These are phyloP conservation scores for Ophraella communa DNA, from an alignment of 2,888 invertebrate genomes.

Conservation along the genomic window DNA sequence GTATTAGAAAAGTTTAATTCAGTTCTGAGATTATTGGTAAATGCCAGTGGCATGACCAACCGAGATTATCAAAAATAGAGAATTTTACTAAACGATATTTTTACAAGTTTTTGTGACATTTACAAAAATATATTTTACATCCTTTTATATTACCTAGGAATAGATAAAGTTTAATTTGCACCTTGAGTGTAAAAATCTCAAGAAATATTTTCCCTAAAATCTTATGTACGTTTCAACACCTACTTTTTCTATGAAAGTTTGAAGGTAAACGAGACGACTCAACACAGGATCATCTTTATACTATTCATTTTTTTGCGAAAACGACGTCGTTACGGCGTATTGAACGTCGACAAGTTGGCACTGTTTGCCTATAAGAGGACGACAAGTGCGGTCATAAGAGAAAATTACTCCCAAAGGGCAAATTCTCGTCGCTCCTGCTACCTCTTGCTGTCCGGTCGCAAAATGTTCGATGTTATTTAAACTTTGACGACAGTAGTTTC, in stretches of 20 bases:
- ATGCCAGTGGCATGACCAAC: neutral
- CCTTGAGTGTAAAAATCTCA: too few species aligned
- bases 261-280: neutral
- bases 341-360: constrained; percentile 23
- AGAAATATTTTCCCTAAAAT: neutral
- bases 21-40: neutral
- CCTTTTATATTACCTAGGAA: too few species aligned
- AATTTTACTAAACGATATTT: too few species aligned
- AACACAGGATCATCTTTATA: constrained; percentile 4
- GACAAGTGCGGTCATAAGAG: constrained; percentile 37
- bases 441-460: constrained; percentile 18
- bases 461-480: neutral
- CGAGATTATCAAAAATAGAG: neutral
- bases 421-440: constrained; percentile 25
- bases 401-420: constrained; percentile 32
- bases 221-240: neutral
- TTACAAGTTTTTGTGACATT: too few species aligned
- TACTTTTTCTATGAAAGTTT: neutral
- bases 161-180: too few species aligned
- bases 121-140: too few species aligned
- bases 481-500: neutral
- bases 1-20: constrained; percentile 6
- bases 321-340: constrained; percentile 24
- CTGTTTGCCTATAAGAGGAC: constrained; percentile 26
- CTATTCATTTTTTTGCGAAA: constrained; percentile 12